Conservation (phyloP, 2,797 vertebrate species). For the Zenarchopterus dispar region DNA sequence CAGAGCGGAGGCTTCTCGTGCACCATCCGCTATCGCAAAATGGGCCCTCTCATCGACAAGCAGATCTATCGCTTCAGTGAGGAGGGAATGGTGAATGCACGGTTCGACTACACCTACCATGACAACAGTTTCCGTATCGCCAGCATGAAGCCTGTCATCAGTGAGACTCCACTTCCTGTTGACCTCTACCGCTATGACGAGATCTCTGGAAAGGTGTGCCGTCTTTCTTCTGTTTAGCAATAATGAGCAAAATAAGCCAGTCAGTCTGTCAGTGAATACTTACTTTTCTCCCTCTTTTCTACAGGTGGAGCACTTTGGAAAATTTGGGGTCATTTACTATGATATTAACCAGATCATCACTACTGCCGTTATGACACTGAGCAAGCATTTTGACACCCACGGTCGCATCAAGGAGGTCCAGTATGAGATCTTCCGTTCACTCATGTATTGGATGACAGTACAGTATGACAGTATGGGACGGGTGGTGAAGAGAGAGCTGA, state of each 20-base stretch:
- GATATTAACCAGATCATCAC: slow-evolving; percentile 99
- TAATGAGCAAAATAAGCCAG: too few species aligned
- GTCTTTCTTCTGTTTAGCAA: not conserved
- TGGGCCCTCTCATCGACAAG: slow-evolving; percentile 96
- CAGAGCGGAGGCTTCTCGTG: slow-evolving; percentile 98
- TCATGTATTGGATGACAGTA: slow-evolving; percentile 99
- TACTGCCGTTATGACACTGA: slow-evolving; percentile 99
- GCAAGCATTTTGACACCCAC: slow-evolving; percentile 98
- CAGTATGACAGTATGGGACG: slow-evolving; percentile 99
- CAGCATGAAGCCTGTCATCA: slow-evolving; percentile 98
- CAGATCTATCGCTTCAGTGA: slow-evolving; percentile 98
- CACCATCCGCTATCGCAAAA: slow-evolving; percentile 96
- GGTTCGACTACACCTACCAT: slow-evolving; percentile 98
- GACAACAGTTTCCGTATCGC: slow-evolving; percentile 99
- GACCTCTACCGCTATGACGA: slow-evolving; percentile 98
- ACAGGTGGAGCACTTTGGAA: slow-evolving; percentile 96
- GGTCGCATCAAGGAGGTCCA: slow-evolving; percentile 99
- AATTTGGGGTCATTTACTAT: slow-evolving; percentile 99
- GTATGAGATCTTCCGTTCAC: slow-evolving; percentile 97
- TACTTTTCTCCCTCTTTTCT: slow-evolving; percentile 10
- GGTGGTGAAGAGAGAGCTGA: slow-evolving; percentile 96
- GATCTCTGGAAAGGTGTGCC: slow-evolving; percentile 81
- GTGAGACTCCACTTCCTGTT: slow-evolving; percentile 96
- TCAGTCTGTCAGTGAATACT: too few species aligned
- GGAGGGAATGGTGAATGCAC: slow-evolving; percentile 98